Base-by-base conservation (phyloP, 2,113 vertebrate species). In the Burhinus oedicnemus region DNA sequence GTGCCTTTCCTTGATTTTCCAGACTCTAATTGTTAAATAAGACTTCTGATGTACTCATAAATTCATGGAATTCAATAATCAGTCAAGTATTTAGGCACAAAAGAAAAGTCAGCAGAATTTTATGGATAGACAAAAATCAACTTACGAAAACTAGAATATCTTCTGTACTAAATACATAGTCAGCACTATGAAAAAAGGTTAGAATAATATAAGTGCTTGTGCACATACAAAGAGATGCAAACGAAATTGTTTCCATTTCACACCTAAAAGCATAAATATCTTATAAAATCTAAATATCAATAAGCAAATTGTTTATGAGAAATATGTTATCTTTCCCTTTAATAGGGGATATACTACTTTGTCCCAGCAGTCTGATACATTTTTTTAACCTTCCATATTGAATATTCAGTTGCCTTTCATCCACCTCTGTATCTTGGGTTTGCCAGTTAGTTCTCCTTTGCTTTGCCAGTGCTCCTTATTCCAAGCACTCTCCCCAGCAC, bases 61-160 rank as follows among this genome's bases (percentile, higher is more conserved):
- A 87, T 83, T 90, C 81, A 96, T 22, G 27, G 83, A 93, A 97
- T 76, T 93, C 75, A 91, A 96, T 92, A 95, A 95, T 94, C 82
- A 92, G 86, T 90, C 74, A 92, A 85, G 77, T 85, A 92, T 89
- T 96, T 95, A 93, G 90, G 84, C 58, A 90, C 83, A 92, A 94
- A 92, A 92, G 65, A 92, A 42, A 95, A 86, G 68, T 88, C 81
- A 95, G 89, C 90, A 96, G 78, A 95, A 89, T 92, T 94, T 87
- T 81, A 95, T 6, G 36, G 90, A 36, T 16, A 92, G 72, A 94
- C 76, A 82, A 94, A 94, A 95, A 68, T 69, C 68, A 87, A 70
- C 64, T 88, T 64, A 94, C 27, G 57, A 92, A 95, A 90, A 96
- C 74, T 51, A 79, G 82, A 94, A 16, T 91, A 75, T 58, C 77